Conservation (phyloP, 1,140 invertebrate species). For the Trissolcus basalis region DNA sequence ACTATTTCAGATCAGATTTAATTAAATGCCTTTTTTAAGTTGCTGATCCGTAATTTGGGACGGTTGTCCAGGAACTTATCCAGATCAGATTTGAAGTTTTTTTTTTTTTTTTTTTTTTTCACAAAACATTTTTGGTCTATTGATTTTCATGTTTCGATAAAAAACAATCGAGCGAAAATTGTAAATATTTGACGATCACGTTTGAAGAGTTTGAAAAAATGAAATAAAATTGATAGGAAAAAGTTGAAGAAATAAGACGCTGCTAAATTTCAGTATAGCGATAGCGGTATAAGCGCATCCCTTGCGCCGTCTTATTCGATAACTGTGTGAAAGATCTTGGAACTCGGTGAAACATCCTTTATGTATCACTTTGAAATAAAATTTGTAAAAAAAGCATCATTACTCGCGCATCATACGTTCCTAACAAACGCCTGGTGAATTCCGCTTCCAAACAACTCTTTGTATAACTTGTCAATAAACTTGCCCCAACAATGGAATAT, state of each 20-base stretch:
- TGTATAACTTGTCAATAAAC: slow-evolving; percentile 23
- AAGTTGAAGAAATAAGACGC: slow-evolving; percentile 2
- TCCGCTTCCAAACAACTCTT: slow-evolving; percentile 21
- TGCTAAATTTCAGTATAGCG: slow-evolving; percentile 6
- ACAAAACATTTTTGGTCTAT: too few relatives aligned
- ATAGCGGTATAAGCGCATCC: neutral
- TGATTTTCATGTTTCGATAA: too few relatives aligned
- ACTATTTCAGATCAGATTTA: slow-evolving; percentile 14
- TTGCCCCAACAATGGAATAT: slow-evolving; percentile 24
- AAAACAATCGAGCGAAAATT: too few relatives aligned
- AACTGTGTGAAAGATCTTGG: neutral
- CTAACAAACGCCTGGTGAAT: slow-evolving; percentile 21
- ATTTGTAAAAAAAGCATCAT: slow-evolving; percentile 20
- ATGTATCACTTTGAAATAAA: slow-evolving; percentile 18
- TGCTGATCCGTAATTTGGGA: neutral
- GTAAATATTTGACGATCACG: too few relatives aligned
- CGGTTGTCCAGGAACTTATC: too few relatives aligned
- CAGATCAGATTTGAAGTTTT: too few relatives aligned
- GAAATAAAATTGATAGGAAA: too few relatives aligned
- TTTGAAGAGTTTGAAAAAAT: too few relatives aligned
- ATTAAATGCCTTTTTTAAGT: slow-evolving; percentile 18
- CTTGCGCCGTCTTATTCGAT: slow-evolving; percentile 4
- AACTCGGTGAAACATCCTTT: slow-evolving; percentile 16
- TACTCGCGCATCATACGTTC: slow-evolving; percentile 17
- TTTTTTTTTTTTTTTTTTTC: too few relatives aligned